phyloP scores from a whole-genome alignment of 2,888 invertebrate genomes.

The Netelia melanura region DNA sequence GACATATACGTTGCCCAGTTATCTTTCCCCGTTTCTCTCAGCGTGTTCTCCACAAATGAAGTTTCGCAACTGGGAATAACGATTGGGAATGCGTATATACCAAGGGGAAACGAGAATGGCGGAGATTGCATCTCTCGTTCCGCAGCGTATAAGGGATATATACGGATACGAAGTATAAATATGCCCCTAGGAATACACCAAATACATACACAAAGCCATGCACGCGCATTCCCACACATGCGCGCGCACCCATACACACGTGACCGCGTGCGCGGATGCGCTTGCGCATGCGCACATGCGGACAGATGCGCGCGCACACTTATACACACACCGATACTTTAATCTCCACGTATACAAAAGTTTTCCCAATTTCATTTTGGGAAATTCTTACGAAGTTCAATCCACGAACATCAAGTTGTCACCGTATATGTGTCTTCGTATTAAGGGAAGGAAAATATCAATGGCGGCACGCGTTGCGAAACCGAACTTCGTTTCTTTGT shows the following conservation, averaged over 20 bases:
- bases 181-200: constrained; percentile 52
- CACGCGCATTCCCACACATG: too few species aligned
- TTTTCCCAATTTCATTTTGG: constrained; percentile 55
- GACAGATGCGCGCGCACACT: not conserved
- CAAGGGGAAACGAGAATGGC: constrained; percentile 54
- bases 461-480: not conserved
- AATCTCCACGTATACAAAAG: constrained; percentile 51
- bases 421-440: not conserved
- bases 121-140: constrained; percentile 59
- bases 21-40: constrained; percentile 3
- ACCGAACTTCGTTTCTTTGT: not conserved
- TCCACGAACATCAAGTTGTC: not conserved
- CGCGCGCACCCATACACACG: too few species aligned
- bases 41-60: constrained; percentile 54
- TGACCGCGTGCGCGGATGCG: too few species aligned
- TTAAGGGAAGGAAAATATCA: not conserved
- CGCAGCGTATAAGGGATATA: constrained; percentile 33
- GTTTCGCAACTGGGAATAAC: constrained; percentile 59
- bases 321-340: constrained; percentile 37
- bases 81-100: constrained; percentile 55
- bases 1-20: constrained; percentile 22
- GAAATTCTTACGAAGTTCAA: constrained; percentile 41
- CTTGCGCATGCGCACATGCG: not conserved
- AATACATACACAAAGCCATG: constrained; percentile 6
- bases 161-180: constrained; percentile 47